Base-by-base conservation (phyloP, 2,888 invertebrate species). In the Caenorhabditis doughertyi region DNA sequence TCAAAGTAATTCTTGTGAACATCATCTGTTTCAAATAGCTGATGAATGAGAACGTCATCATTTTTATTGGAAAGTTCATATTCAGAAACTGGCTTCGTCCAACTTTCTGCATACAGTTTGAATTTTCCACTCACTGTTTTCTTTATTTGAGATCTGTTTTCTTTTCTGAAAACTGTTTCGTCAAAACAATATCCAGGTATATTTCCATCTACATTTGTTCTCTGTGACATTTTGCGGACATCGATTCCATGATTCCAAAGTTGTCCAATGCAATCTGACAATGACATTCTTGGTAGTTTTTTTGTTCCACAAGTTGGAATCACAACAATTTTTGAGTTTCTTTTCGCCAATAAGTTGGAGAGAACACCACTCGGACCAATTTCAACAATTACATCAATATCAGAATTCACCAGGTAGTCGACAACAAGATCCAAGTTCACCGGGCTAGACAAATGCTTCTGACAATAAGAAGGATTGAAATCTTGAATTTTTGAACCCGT, bases 361-460 rank as follows among this genome's bases (percentile, higher is more conserved):
- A 90, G 51, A 7, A 90, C 73, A 39, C 90, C 89, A n/a, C 85
- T 68, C 1, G 90, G 90, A 5, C 90, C 90, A 21, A 90, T 85
- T 77, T 90, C 89, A 13, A 90, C 80, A 13, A 90, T 53, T 2
- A 84, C 58, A 29, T 84, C 65, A 8, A 86, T 79, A 3, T 64
- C 51, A 21, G 83, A 44, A 11, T 79, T 23, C 1, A 81, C 32
- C 0, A 90, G 55, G 2, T 76, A 76, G 0, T 87, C 64, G 2
- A 89, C 71, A 5, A 85, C 62, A 35, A 70, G 60, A 51, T 89
- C 83, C 23, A 90, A 27, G 9, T 90, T 82, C 0, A 91, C 89
- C 0, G 87, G 81, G 13, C 73, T 55, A 9, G 77, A 16, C 42
- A 90, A 71, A 60, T 90, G 90, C 8, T 85, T 56, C 8, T 51